These are phyloP conservation scores for Champsocephalus esox DNA, from an alignment of 2,797 vertebrate species.

Conservation along the genomic window DNA sequence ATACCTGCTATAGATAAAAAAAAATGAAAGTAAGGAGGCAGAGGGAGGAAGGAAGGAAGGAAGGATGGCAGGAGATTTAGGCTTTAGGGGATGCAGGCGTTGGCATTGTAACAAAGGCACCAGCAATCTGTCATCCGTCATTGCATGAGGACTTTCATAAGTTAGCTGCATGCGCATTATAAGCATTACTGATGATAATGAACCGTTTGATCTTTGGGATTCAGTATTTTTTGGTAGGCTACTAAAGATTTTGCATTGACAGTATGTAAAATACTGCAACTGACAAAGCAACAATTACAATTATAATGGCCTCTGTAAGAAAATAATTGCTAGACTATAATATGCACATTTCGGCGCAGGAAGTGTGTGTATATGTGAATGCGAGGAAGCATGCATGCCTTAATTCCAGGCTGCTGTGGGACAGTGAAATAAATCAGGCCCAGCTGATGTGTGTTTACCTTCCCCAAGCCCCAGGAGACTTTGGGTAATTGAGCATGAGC, in stretches of 20 bases:
- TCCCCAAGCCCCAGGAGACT: constrained; percentile 78
- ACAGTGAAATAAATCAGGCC: constrained; percentile 84
- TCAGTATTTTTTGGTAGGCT: constrained; percentile 15
- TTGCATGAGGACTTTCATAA: constrained; percentile 41
- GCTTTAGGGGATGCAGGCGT: constrained; percentile 61
- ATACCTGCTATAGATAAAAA: constrained; percentile 44
- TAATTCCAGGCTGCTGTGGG: constrained; percentile 83
- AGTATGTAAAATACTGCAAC: constrained; percentile 14
- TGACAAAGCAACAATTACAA: constrained; percentile 29
- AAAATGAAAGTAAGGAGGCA: constrained; percentile 26
- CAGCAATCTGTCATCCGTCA: constrained; percentile 42
- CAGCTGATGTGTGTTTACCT: constrained; percentile 86
- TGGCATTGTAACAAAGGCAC: constrained; percentile 77
- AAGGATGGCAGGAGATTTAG: constrained; percentile 44
- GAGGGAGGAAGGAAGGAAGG: constrained; percentile 53
- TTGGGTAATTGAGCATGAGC: constrained; percentile 88
- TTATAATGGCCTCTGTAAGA: neutral
- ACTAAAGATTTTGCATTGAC: constrained; percentile 20
- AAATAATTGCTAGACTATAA: constrained; percentile 6
- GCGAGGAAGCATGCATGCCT: constrained; percentile 44
- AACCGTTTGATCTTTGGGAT: constrained; percentile 37
- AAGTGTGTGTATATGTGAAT: constrained; percentile 26
- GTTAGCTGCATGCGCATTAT: constrained; percentile 32
- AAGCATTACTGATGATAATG: constrained; percentile 24
- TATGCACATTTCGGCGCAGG: constrained; percentile 2